phyloP scores from a whole-genome alignment of 2,888 invertebrate genomes.

The Cantharis nigra region DNA sequence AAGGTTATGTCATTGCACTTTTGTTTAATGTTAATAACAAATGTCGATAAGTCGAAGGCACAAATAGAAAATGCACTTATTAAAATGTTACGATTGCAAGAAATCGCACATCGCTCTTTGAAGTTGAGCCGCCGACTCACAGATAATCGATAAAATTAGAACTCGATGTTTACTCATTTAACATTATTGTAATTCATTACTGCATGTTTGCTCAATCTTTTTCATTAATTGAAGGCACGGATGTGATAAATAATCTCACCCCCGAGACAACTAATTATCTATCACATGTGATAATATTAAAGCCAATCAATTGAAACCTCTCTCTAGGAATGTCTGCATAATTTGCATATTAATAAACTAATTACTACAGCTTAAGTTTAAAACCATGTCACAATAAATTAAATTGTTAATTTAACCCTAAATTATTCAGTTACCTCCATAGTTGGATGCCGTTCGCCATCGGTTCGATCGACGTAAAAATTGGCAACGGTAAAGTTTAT shows the following conservation, averaged over 20 bases:
- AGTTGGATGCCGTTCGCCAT: neutral
- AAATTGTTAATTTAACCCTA: neutral
- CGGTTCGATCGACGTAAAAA: neutral
- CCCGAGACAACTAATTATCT: neutral
- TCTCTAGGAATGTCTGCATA: neutral
- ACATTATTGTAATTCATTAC: neutral
- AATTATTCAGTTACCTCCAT: neutral
- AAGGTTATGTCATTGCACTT: neutral
- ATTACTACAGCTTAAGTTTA: neutral
- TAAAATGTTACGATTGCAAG: neutral
- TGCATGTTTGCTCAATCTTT: neutral
- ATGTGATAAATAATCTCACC: neutral
- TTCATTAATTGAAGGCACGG: neutral
- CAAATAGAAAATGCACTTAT: neutral
- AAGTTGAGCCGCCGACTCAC: neutral
- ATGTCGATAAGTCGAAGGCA: neutral
- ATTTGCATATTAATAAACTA: neutral
- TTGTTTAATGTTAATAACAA: neutral
- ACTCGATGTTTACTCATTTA: neutral
- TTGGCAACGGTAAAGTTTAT: neutral
- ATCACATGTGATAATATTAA: neutral
- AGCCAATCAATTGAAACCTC: neutral
- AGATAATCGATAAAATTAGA: neutral
- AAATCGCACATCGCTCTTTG: neutral
- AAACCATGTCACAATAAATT: constrained; percentile 1